Percentiles rank a stretch among this genome's conserved stretches.
Conservation (phyloP, 2,888 invertebrate genomes). For the Eupithecia insigniata region DNA sequence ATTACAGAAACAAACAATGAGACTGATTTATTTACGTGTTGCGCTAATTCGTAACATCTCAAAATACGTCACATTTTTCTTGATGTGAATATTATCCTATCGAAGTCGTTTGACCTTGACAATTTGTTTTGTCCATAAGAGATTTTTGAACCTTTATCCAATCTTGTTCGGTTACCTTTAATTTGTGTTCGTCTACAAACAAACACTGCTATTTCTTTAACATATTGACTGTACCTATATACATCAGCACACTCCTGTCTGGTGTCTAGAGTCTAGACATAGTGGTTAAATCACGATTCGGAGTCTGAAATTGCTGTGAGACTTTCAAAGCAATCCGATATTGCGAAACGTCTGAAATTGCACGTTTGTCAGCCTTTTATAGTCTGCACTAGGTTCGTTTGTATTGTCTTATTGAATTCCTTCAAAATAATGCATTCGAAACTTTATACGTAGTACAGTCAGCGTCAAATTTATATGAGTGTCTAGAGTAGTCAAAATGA, state of each 20-base stretch:
- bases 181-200: not conserved
- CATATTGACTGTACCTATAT: not conserved
- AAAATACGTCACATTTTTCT: not conserved
- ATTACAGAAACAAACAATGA: constrained; percentile 11
- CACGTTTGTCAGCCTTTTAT: constrained; percentile 12
- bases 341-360: constrained; percentile 29
- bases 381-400: constrained; percentile 5
- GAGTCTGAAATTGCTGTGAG: constrained; percentile 22
- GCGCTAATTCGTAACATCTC: not conserved
- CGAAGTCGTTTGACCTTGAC: not conserved
- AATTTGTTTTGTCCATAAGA: not conserved
- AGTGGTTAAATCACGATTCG: constrained; percentile 27
- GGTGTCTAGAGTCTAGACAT: constrained; percentile 43
- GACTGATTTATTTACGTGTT: not conserved
- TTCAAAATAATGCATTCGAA: not conserved
- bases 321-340: constrained; percentile 31
- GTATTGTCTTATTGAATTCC: constrained; percentile 6
- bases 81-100: not conserved
- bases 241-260: constrained; percentile 12
- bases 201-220: not conserved
- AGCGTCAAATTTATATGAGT: no score
- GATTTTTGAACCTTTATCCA: not conserved
- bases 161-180: not conserved
- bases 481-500: no score
- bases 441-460: not conserved